Percentiles rank a stretch among this genome's conserved stretches.
Evolutionary conservation across 2,113 vertebrate genomes (phyloP).

Genomic region (Notarius lentiginosus): DNA sequence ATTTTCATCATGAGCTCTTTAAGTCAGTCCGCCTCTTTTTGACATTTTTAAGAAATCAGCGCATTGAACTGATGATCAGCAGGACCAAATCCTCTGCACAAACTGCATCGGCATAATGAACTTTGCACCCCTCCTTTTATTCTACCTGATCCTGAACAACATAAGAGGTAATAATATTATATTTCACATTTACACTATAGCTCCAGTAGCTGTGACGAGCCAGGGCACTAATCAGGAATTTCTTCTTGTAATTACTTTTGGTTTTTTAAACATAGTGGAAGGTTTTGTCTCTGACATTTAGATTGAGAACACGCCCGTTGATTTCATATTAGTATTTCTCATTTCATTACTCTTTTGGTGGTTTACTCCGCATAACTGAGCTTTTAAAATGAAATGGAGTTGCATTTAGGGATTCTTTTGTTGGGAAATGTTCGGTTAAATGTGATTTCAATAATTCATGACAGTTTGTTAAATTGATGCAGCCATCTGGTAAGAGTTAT

Average conservation of each 20-base stretch:
- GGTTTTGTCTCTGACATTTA: neutral
- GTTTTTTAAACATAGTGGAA: neutral
- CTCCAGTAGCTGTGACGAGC: neutral
- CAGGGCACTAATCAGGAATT: neutral
- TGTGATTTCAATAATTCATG: slow-evolving; percentile 5
- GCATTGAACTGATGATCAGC: slow-evolving; percentile 25
- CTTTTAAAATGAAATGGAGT: neutral
- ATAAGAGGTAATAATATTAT: slow-evolving; percentile 44
- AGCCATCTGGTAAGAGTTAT: slow-evolving; percentile 39
- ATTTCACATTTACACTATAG: slow-evolving; percentile 7
- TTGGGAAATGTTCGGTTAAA: neutral
- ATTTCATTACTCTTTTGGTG: neutral
- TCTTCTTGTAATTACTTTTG: neutral
- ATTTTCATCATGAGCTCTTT: neutral
- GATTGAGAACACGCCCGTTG: neutral
- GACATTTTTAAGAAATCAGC: neutral
- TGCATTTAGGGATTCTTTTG: neutral
- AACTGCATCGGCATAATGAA: slow-evolving; percentile 42
- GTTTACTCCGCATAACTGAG: neutral
- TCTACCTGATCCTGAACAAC: slow-evolving; percentile 31
- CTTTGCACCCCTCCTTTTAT: slow-evolving; percentile 5
- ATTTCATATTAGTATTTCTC: neutral
- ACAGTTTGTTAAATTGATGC: slow-evolving; percentile 17
- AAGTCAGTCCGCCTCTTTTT: neutral
- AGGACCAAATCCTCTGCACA: slow-evolving; percentile 4